Evolutionary conservation across 2,888 invertebrate genomes (phyloP), one percentile per base, ranked within the genome.

Genomic region (Pocota personata): DNA sequence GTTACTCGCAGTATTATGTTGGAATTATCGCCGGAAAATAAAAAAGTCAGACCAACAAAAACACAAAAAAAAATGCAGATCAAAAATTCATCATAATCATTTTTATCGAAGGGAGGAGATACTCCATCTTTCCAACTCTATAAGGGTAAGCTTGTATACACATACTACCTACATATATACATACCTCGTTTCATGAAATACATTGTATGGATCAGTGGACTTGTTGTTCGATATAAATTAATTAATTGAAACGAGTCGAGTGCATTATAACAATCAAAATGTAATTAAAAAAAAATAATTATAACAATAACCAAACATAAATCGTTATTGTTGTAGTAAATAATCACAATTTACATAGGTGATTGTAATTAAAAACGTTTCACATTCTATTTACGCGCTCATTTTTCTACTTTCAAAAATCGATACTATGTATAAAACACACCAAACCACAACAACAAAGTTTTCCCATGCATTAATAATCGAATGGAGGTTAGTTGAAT

Each of bases 51-150:
- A 46, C 50, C 48, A 52, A 62, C 43, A 40, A 55, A 62, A 27
- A 66, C 30, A 30, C 12, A 40, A 40, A 30, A 3, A 40, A 46
- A 64, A 40, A 50, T 69, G 27, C 64, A 46, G 80, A 86, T 86
- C 80, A 86, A 86, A 86, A 82, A 86, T 86, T 76, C 86, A 86
- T 86, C 82, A 82, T 86, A 86, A 82, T 86, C 82, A 86, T 72
- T 82, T 84, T 86, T 82, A 72, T 72, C 37, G 60, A 55, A 43
- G 46, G 55, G 52, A 35, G 27, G 43, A 12, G 21, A n/a, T 10
- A 24, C 7, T 19, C n/a, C 35, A 32, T 37, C 55, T 32, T 43
- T 32, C 21, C 40, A 30, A 21, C 14, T 16, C 57, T 6, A 21
- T 27, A 19, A 27, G 14, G 37, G 40, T 35, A 30, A 7, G 46